Percentiles rank a stretch among this genome's conserved stretches.
Evolutionary conservation across 2,888 invertebrate species (phyloP).

Genomic region (Tridacna crocea): DNA sequence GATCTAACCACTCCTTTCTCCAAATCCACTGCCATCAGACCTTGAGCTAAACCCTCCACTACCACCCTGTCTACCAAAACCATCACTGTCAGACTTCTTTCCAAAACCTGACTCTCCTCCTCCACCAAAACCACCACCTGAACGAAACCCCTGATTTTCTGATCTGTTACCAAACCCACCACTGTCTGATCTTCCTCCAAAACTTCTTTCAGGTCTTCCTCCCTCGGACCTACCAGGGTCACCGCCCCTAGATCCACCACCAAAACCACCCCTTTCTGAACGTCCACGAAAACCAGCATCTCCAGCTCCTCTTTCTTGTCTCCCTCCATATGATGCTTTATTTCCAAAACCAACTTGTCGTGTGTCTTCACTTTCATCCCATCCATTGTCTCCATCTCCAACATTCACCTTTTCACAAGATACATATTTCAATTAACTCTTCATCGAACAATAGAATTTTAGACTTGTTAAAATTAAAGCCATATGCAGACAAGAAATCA

Average conservation of each 20-base stretch:
- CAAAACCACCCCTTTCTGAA: constrained; percentile 7
- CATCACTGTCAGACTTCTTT: constrained; percentile 12
- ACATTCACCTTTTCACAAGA: constrained; percentile 1
- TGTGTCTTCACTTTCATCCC: constrained; percentile 41
- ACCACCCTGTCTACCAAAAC: constrained; percentile 31
- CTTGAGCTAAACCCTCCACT: constrained; percentile 16
- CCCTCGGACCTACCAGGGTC: constrained; percentile 20
- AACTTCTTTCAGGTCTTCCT: constrained; percentile 27
- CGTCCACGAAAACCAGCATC: constrained; percentile 15
- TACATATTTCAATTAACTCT: not conserved
- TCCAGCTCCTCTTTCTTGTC: constrained; percentile 22
- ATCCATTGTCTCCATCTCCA: constrained; percentile 35
- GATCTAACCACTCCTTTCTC: constrained; percentile 13
- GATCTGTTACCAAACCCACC: constrained; percentile 40
- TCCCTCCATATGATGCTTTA: constrained; percentile 20
- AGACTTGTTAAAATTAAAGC: not conserved
- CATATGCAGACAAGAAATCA: not conserved
- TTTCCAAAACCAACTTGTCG: constrained; percentile 29
- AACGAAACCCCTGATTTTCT: not conserved
- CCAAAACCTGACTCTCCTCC: not conserved
- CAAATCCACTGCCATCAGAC: constrained; percentile 11
- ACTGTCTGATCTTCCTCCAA: constrained; percentile 27
- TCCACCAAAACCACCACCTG: constrained; percentile 39
- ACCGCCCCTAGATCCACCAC: constrained; percentile 38
- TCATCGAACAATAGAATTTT: not conserved